Evolutionary conservation across 64 coral and sea anemone species (phyloP).

Genomic region (Exaiptasia diaphana): DNA sequence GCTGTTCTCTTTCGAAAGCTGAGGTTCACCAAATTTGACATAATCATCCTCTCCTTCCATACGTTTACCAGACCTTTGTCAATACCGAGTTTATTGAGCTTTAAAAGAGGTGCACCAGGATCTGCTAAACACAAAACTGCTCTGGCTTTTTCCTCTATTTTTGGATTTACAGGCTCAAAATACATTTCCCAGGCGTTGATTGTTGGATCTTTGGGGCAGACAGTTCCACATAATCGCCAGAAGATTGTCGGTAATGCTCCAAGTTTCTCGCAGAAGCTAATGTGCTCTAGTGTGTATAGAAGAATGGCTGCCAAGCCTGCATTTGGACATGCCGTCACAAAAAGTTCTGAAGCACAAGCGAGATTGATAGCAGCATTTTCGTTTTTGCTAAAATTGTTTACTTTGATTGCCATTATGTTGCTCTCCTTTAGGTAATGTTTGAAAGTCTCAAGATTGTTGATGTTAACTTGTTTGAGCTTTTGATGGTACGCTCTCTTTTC

Average conservation of each 20-base stretch:
- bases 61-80: too few species aligned
- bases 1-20: constrained; percentile 20
- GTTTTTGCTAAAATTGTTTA: too few species aligned
- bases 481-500: too few species aligned
- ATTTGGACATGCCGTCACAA: constrained; percentile 30
- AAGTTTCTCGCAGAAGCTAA: constrained; percentile 23
- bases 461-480: too few species aligned
- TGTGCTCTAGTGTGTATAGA: constrained; percentile 51
- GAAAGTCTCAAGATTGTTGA: too few species aligned
- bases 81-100: too few species aligned
- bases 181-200: constrained; percentile 80
- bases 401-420: too few species aligned
- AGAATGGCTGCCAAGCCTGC: constrained; percentile 52
- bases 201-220: constrained; percentile 27
- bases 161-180: constrained; percentile 72
- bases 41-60: too few species aligned
- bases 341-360: constrained; percentile 61
- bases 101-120: too few species aligned
- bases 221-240: constrained; percentile 58
- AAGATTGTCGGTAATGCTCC: constrained; percentile 48
- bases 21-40: neutral
- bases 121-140: constrained; percentile 45
- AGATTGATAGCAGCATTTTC: too few species aligned
- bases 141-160: constrained; percentile 40
- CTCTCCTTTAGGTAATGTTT: too few species aligned